Base-by-base conservation (phyloP, 2,888 invertebrate species). In the Amphipyra tragopoginis region DNA sequence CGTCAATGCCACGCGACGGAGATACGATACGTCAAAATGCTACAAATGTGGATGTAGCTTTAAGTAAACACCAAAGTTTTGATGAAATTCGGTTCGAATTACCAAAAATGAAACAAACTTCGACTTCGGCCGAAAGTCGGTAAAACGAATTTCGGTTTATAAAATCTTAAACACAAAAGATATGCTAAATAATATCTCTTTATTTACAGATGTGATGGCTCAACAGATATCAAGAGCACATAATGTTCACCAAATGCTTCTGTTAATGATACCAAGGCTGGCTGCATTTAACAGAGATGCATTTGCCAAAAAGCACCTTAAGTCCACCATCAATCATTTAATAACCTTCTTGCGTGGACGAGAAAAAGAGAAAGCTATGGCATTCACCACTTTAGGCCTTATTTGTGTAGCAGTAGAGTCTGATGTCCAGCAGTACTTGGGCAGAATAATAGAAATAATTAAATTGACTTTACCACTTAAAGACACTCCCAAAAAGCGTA, bases 321-420 rank as follows among this genome's bases (percentile, higher is more conserved):
- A 96, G 50, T 96, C 96, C 0, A 97, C 98, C 0, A 97, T 99
- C 86, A 96, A 95, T 72, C 97, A 98, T 88, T 93, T 99, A 43
- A 95, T 99, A 64, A 95, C 95, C 11, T 97, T 97, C 49, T 88
- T 99, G 61, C 96, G 97, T 58, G 96, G 97, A 4, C 96, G 97
- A 68, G 98, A 98, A 75, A 97, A 97, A 83, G 98, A 99, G 86
- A 96, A 97, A 70, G 97, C 97, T 21, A 96, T 97, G 82, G 98
- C 98, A 1, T 99, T 99, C 85, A 97, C 98, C 36, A 97, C 99
- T 5, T 96, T 99, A 60, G 99, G 99, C n/a, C 95, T 98, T 48
- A 96, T 99, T 70, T 97, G 98, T 34, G 97, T 99, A 0, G 98
- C 98, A 15, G 97, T 99, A 0, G 97, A 97, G 75, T 95, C 96